Percentiles rank a stretch among this genome's conserved stretches.
Conservation (phyloP, 2,888 invertebrate genomes). For the Scaptomyza flava region DNA sequence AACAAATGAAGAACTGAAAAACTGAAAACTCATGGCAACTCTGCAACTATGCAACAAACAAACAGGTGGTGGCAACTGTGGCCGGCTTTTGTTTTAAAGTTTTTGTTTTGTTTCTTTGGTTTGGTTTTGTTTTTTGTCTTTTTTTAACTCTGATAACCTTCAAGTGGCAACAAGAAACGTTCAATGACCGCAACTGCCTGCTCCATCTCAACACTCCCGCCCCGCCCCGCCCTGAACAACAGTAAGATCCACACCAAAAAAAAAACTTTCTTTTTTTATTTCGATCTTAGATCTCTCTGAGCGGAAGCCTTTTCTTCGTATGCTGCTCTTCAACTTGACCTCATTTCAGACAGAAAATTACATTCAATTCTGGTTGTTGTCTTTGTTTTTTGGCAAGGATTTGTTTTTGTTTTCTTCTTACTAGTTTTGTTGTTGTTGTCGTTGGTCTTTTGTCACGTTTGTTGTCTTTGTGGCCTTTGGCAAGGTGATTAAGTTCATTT, state of each 20-base stretch:
- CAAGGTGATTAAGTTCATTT: constrained; percentile 52
- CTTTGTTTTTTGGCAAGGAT: constrained; percentile 48
- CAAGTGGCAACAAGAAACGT: constrained; percentile 43
- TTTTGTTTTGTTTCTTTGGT: too few relatives aligned
- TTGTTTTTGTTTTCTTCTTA: not conserved
- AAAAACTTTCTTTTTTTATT: too few relatives aligned
- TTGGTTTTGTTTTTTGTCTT: not conserved
- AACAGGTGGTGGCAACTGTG: constrained; percentile 38
- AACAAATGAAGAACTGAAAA: not conserved
- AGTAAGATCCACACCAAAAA: too few relatives aligned
- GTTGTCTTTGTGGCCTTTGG: constrained; percentile 42
- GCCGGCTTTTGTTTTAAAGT: constrained; percentile 42
- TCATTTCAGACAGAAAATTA: constrained; percentile 19
- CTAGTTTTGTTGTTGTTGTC: too few relatives aligned
- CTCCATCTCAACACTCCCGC: constrained; percentile 8
- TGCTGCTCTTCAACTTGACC: constrained; percentile 68
- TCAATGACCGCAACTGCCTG: constrained; percentile 68
- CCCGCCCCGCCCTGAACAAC: not conserved
- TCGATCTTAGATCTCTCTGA: not conserved
- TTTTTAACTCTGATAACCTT: constrained; percentile 33
- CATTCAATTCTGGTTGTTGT: constrained; percentile 19
- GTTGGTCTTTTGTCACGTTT: constrained; percentile 35
- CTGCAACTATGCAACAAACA: constrained; percentile 15
- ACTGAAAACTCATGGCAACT: constrained; percentile 18
- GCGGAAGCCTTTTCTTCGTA: not conserved